A percentile compares a stretch with the other conserved stretches of the same genome.
Conservation (phyloP, 2,113 vertebrate genomes). For the Ceyx cyanopectus region DNA sequence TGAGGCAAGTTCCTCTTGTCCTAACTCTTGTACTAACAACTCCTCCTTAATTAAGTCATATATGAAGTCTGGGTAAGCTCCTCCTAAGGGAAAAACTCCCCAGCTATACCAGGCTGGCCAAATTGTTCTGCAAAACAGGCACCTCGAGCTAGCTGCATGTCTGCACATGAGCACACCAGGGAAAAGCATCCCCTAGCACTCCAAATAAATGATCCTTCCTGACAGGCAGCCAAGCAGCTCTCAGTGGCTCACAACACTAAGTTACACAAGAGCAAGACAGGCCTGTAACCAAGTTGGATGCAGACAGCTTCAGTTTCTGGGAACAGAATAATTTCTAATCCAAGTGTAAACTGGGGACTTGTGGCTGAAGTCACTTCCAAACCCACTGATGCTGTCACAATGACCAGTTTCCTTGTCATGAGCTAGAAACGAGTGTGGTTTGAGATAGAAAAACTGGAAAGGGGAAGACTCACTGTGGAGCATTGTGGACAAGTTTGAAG, state of each 20-base stretch:
- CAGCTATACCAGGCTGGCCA: not conserved
- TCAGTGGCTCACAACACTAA: not conserved
- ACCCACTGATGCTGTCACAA: not conserved
- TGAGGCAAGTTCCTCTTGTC: not conserved
- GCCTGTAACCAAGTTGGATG: not conserved
- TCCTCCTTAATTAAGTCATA: not conserved
- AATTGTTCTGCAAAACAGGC: not conserved
- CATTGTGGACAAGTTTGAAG: not conserved
- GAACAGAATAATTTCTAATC: fast-evolving
- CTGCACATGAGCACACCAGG: not conserved
- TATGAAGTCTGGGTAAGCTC: not conserved
- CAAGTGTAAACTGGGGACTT: fast-evolving
- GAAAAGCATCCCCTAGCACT: not conserved
- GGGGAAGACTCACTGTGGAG: not conserved
- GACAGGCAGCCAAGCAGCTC: not conserved
- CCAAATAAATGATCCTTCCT: fast-evolving
- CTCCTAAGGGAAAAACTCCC: fast-evolving
- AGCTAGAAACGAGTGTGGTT: fast-evolving
- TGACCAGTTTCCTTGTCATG: not conserved
- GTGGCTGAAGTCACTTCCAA: fast-evolving
- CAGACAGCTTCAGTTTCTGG: not conserved
- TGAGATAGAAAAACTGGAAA: fast-evolving
- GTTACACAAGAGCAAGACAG: not conserved
- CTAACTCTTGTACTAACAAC: not conserved
- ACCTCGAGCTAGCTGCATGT: not conserved